Conservation (phyloP, 2,888 invertebrate species). For the Falcaria lacertinaria region DNA sequence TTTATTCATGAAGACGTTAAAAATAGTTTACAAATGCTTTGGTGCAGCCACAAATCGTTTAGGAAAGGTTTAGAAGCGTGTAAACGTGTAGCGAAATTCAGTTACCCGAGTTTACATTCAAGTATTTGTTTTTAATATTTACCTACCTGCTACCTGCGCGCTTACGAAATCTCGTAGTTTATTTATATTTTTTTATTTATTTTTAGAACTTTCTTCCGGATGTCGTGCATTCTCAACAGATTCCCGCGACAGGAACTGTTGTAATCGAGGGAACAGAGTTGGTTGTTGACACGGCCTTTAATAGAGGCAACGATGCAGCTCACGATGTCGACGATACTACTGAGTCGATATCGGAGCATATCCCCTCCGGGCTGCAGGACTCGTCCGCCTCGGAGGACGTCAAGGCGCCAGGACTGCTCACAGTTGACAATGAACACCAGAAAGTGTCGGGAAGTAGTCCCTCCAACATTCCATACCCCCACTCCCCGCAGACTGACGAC, state of each 20-base stretch:
- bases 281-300: slow-evolving; percentile 34
- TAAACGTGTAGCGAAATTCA: slow-evolving; percentile 1
- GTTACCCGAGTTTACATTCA: slow-evolving; percentile 13
- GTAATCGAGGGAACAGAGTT: slow-evolving; percentile 38
- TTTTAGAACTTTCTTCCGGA: slow-evolving; percentile 78
- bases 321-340: slow-evolving; percentile 50
- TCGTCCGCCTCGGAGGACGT: slow-evolving; percentile 51
- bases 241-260: slow-evolving; percentile 49
- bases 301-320: slow-evolving; percentile 25
- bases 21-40: slow-evolving; percentile 60
- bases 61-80: slow-evolving; percentile 16
- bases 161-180: slow-evolving; percentile 26
- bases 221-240: slow-evolving; percentile 76
- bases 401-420: slow-evolving; percentile 33
- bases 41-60: slow-evolving; percentile 35
- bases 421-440: slow-evolving; percentile 33
- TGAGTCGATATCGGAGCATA: slow-evolving; percentile 69
- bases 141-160: slow-evolving; percentile 12
- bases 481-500: slow-evolving; percentile 41
- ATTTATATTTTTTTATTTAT: slow-evolving; percentile 65
- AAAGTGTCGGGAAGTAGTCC: slow-evolving; percentile 38
- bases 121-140: slow-evolving; percentile 10
- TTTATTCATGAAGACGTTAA: slow-evolving; percentile 49
- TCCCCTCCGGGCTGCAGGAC: slow-evolving; percentile 60
- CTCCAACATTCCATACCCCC: slow-evolving; percentile 33